Base-by-base conservation (phyloP, 2,113 vertebrate species). In the Willisornis vidua region DNA sequence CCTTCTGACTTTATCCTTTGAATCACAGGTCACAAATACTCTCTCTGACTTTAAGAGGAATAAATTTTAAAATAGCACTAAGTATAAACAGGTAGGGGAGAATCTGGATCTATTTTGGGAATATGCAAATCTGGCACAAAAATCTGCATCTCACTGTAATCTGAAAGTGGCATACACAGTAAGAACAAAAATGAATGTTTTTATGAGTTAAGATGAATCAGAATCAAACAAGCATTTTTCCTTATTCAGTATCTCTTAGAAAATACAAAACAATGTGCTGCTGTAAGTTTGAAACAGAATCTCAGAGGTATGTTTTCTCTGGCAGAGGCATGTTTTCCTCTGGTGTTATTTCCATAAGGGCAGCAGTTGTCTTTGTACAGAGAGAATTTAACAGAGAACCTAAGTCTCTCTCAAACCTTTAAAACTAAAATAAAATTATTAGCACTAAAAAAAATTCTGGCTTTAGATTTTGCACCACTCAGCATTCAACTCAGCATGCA, bases 181-280 rank as follows among this genome's bases (percentile, higher is more conserved):
- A 73, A 90, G 52, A 92, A 73, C 54, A 57, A 79, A 94, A 93
- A 79, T 19, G 14, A 70, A 57, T 41, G n/a, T 8, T 91, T 95
- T 61, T 72, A 22, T 45, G 54, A 75, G 31, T 49, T 73, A 77
- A 93, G 85, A 81, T 66, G 31, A 78, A 81, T 74, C 66, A 92
- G 66, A 90, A 93, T 66, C 18, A 90, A 77, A 70, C 55, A 59
- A 85, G 39, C 51, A 93, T 87, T 57, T 92, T 93, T 85, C 55
- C 65, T 93, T 90, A 76, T 54, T 82, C 72, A 75, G 10, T 55
- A 65, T 8, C 71, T 43, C 51, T 87, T 33, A 72, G 57, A 92
- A 76, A 94, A 84, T 16, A 91, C 16, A 74, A 58, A 79, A 43
- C 43, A 87, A 43, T 10, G 33, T 62, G 76, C 57, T 84, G 49